These are phyloP conservation scores for Dendrolimus houi DNA, from an alignment of 2,888 invertebrate genomes.

Conservation along the genomic window DNA sequence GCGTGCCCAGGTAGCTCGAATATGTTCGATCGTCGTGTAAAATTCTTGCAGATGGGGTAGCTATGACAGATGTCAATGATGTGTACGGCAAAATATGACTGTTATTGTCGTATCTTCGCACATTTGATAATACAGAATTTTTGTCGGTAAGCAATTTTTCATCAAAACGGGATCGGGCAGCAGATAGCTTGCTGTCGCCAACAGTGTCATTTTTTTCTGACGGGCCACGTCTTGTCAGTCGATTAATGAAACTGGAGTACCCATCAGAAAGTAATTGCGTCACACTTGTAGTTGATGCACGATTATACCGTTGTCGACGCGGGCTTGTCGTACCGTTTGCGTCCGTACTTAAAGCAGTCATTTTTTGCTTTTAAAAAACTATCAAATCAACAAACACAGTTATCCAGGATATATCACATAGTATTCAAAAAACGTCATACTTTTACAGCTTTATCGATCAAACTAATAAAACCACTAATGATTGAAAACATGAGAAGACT, in stretches of 20 bases:
- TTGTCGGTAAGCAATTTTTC: conserved; percentile 55
- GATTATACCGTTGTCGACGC: conserved; percentile 83
- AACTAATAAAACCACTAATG: conserved; percentile 4
- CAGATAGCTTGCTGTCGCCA: conserved; percentile 44
- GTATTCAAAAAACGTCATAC: conserved; percentile 49
- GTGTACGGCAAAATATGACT: conserved; percentile 59
- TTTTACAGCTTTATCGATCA: conserved; percentile 25
- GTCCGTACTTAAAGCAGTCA: conserved; percentile 23
- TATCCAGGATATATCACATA: conserved; percentile 58
- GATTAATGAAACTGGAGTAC: conserved; percentile 89
- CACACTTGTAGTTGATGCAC: conserved; percentile 87
- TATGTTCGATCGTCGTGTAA: conserved; percentile 56
- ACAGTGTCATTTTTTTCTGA: conserved; percentile 79
- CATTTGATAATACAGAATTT: conserved; percentile 48
- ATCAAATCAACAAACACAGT: conserved; percentile 32
- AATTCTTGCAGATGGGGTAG: conserved; percentile 37
- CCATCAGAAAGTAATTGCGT: conserved; percentile 91
- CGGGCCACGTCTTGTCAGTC: conserved; percentile 86
- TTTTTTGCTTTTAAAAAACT: conserved; percentile 11
- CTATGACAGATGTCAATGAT: conserved; percentile 41
- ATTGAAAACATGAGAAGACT: conserved; percentile 5
- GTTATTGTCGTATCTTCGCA: conserved; percentile 63
- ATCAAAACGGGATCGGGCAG: conserved; percentile 54
- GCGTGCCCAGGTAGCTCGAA: conserved; percentile 54
- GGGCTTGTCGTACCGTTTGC: conserved; percentile 61